Conservation (phyloP, 2,797 vertebrate genomes). For the Pseudopleuronectes americanus region DNA sequence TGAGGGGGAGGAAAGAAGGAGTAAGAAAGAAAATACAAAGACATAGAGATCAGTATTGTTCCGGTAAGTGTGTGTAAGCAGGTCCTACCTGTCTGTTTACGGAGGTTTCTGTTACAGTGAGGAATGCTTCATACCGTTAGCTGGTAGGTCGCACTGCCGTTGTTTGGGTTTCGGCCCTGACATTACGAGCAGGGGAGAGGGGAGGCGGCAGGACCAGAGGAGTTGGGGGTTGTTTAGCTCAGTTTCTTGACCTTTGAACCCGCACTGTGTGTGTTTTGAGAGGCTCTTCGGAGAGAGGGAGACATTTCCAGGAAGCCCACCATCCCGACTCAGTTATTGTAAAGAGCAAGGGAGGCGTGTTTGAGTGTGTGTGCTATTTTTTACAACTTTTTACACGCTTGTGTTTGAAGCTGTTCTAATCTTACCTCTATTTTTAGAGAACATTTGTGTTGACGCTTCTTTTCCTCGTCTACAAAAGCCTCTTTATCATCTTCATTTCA, state of each 20-base stretch:
- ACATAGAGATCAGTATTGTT: conserved; percentile 48
- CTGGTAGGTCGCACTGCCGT: conserved; percentile 28
- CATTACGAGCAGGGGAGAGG: background rate
- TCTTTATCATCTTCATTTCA: conserved; percentile 23
- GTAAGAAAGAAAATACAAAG: conserved; percentile 18
- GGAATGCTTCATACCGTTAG: conserved; percentile 19
- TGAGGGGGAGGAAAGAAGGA: conserved; percentile 22
- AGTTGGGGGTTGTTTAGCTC: conserved; percentile 44
- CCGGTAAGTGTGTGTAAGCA: conserved; percentile 41
- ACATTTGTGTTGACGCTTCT: conserved; percentile 2
- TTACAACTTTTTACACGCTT: conserved; percentile 7
- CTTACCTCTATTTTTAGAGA: conserved; percentile 4
- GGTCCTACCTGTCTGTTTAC: background rate
- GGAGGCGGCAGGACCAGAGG: background rate
- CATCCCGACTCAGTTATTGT: background rate
- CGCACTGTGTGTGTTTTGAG: conserved; percentile 1
- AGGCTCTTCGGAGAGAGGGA: background rate
- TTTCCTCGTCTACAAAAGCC: background rate
- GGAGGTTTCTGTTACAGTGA: conserved; percentile 12
- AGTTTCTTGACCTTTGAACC: conserved; percentile 63
- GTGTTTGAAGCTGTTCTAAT: background rate
- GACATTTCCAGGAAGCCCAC: conserved; percentile 27
- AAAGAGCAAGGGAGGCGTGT: conserved; percentile 13
- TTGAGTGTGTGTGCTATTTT: background rate
- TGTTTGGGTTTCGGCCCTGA: conserved; percentile 52